Base-by-base conservation (phyloP, 37 sponge, comb jelly and placozoan species). In the Cliona cf. orientalis region DNA sequence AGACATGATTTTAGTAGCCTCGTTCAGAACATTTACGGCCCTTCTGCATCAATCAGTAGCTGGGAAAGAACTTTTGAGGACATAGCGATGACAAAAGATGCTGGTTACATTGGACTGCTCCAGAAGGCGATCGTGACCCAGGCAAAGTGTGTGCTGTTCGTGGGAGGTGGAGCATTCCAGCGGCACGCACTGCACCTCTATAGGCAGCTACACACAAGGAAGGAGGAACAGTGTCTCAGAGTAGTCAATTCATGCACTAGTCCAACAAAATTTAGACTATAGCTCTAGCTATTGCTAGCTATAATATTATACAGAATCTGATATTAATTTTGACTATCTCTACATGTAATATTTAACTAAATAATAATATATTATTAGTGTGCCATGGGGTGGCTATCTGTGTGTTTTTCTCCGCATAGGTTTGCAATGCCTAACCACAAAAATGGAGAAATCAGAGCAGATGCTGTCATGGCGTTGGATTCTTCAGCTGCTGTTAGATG, bases 151-250 rank as follows among this genome's bases (percentile, higher is more conserved):
- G 31, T 87, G 42, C 42, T 87, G 19, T 78, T 86, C 70, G 86
- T 78, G 43, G 86, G 86, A 17, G 80, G 75, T 21, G 84, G 84
- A 49, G 75, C 74, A 0, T 83, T 83, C 31, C 84, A 83, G 46
- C 62, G 75, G 36, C 84, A 83, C 55, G 67, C 75, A 34, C 74
- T 74, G 14, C 58, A 66, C 46, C 65, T 83, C 36, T 83, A 83
- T 46, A 38, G 65, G 21, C 37, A 80, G 28, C 58, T 80, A 17
- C 66, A 80, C 46, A 65, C 45, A 19, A 34, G 43, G 33, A 25
- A 32, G 35, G n/a, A 36, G 5, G 43, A 62, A 25, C 46, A 65
- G 58, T 80, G 80, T 66, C 32, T 46, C 31, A 65, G 69, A 36
- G 36, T 69, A 39, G 80, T 80, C 6, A 69, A 67, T 22, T 12